Base-by-base conservation (phyloP, 1,140 invertebrate species). In the Zaprionus capensis region DNA sequence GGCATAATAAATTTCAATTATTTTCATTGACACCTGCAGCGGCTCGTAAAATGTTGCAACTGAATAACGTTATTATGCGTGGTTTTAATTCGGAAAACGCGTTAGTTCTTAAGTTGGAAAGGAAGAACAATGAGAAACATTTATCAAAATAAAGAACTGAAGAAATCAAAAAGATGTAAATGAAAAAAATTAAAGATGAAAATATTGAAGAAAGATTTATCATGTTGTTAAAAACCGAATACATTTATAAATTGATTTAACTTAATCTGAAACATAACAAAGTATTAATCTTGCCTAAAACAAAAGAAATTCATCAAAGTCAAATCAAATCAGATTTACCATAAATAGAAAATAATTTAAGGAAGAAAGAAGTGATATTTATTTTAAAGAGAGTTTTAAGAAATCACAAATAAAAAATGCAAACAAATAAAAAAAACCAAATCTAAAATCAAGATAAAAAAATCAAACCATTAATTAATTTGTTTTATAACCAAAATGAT, bases 1-100 rank as follows among this genome's bases (percentile, higher is more conserved):
- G 28, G 44, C 69, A 72, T 71, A 76, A 81, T 79, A 68, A 70
- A 73, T 82, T 80, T 26, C 59, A 80, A 82, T 80, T 76, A 79
- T 72, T 81, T 85, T 38, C 64, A 71, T 79, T 79, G 79, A 75
- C 78, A 80, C 64, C 51, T 68, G 58, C 24, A 51, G 55, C 57
- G 44, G 24, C 49, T 15, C 17, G 31, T 7, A 22, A 63, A 65
- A 57, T 64, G 20, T 20, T 17, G 22, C 38, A 71, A 41, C 22
- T 46, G 46, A 12, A 53, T 36, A 51, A 22, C 46, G 22, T 12
- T 24, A 51, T 20, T n/a, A 15, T 38, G 14, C 14, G 12, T 15
- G 14, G n/a, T 20, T 46, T 44, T 46, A 46, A 46, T 6, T 9
- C n/a, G 41, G 41, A 2, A 17, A 44, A 7, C 15, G 41, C n/a